A percentile compares a stretch with the other conserved stretches of the same genome.
phyloP scores from a whole-genome alignment of 2,113 vertebrate genomes.

The Sturnus vulgaris region DNA sequence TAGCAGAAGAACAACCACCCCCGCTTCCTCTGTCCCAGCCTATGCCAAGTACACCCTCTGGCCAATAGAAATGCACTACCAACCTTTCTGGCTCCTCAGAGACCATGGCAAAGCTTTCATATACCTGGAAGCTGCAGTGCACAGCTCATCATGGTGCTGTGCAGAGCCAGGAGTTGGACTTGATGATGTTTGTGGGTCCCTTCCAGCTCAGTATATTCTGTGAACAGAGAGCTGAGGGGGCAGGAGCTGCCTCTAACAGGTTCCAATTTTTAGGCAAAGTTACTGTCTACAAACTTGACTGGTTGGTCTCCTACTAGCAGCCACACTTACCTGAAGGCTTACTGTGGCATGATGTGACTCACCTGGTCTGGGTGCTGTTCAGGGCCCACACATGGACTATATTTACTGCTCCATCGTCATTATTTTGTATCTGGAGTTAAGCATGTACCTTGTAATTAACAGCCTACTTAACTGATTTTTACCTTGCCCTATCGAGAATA shows the following conservation, averaged over 20 bases:
- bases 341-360: neutral
- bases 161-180: neutral
- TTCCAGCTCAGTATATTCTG: neutral
- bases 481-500: neutral
- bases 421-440: neutral
- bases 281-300: neutral
- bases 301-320: accelerated
- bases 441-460: neutral
- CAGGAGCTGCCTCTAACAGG: neutral
- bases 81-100: neutral
- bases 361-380: neutral
- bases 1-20: neutral
- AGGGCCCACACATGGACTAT: neutral
- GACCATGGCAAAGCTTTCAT: neutral
- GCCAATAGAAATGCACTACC: neutral
- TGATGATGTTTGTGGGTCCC: neutral
- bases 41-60: neutral
- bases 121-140: accelerated
- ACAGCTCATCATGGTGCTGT: neutral
- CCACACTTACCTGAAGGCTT: neutral
- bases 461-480: neutral
- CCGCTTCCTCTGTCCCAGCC: neutral
- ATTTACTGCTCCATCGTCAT: neutral
- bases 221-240: neutral
- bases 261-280: neutral